Percentiles rank a stretch among this genome's conserved stretches.
These are phyloP conservation scores for Stegastes partitus DNA, from an alignment of 2,113 vertebrate genomes.

Conservation along the genomic window DNA sequence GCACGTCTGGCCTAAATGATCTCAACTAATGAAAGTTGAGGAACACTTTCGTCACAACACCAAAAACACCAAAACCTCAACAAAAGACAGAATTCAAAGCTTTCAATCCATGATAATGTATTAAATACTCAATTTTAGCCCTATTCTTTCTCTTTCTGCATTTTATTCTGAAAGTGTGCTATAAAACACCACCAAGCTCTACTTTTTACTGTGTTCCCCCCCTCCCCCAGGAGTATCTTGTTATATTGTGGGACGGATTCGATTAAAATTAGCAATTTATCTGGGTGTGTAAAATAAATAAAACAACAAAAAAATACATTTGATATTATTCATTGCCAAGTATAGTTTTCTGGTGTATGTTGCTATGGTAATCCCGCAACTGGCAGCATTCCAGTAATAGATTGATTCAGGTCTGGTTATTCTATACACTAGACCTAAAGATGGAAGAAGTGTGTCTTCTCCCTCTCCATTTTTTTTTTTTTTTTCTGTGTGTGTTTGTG, in stretches of 20 bases:
- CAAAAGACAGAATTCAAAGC: not conserved
- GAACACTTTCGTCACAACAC: not conserved
- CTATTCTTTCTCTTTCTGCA: not conserved
- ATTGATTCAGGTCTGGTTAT: slow-evolving; percentile 73
- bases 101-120: not conserved
- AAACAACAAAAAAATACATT: slow-evolving; percentile 5
- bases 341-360: slow-evolving; percentile 64
- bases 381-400: slow-evolving; percentile 74
- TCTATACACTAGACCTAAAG: slow-evolving; percentile 65
- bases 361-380: slow-evolving; percentile 74
- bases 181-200: not conserved
- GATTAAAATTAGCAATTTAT: slow-evolving; percentile 30
- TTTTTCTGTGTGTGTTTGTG: not conserved
- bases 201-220: not conserved
- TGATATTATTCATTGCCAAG: slow-evolving; percentile 52
- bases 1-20: not conserved
- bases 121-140: not conserved
- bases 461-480: not conserved
- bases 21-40: not conserved
- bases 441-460: slow-evolving; percentile 54
- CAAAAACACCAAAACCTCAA: no score
- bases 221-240: not conserved
- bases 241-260: slow-evolving; percentile 13
- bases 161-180: no score
- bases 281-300: slow-evolving; percentile 17